Evolutionary conservation across 2,113 vertebrate genomes (phyloP), one percentile per base, ranked within the genome.

Genomic region (Calypte anna): DNA sequence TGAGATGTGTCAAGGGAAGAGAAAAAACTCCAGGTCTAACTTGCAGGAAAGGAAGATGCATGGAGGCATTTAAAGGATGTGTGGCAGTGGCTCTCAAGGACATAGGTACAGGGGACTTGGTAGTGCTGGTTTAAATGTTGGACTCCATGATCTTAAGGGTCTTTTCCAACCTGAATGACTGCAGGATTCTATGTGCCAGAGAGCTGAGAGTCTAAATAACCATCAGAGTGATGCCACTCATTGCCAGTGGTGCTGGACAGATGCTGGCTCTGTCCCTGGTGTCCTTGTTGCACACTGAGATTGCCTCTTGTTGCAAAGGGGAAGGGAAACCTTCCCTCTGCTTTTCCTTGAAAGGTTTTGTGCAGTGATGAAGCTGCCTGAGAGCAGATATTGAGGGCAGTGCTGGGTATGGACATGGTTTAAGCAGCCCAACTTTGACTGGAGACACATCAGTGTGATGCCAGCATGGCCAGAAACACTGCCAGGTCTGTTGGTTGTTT

Each of bases 371-470:
- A 66, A n/a, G 13, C 15, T 51, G n/a, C 30, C 36, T 5, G 28
- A 36, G 40, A 67, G 46, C 69, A 82, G 40, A 44, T 62, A 4
- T 17, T 66, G 2, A 61, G 74, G 36, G 46, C 46, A 80, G 16
- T 0, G 0, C 4, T 86, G 50, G 6, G 40, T 23, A 13, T 57
- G 1, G 9, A 21, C 46, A 67, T 30, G 53, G 38, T 84, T 28
- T 22, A 68, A 38, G 27, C 33, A 62, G 54, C 44, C 54, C 77
- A 51, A 20, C 73, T 77, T 30, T 17, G 36, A 1, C 40, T 77
- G 36, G 46, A 77, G 46, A 24, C 61, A 51, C 44, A n/a, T 70
- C 86, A 55, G 9, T 1, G 28, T 57, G 17, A 6, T 16, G 67
- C 40, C 61, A 94, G 66, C 79, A 43, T 2, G 43, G 58, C 66